Evolutionary conservation across 2,797 vertebrate species (phyloP), one percentile per base, ranked within the genome.

Genomic region (Epinephelus awoara): DNA sequence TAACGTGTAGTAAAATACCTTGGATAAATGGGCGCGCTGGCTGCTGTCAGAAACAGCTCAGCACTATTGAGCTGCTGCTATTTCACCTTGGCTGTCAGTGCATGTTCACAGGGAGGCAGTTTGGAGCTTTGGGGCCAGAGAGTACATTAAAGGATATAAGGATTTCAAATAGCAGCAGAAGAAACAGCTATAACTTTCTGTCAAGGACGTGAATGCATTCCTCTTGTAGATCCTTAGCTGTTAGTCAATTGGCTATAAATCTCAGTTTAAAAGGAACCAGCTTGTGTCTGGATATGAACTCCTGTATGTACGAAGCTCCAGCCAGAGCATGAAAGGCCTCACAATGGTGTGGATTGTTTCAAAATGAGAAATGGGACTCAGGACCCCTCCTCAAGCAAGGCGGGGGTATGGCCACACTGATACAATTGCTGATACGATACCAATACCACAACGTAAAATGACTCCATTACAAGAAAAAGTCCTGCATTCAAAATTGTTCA

Each of bases 191-290:
- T 75, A 27, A 84, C 61, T 40, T 66, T 64, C 29, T 44, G 65
- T 83, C 72, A 80, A 89, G 79, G 73, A 84, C 47, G 54, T 44
- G 64, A 58, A 76, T 63, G 12, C 7, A 27, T 77, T 84, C 70
- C 56, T 77, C 64, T 88, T 85, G 71, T 65, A 59, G 70, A 79
- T 84, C 75, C 52, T 61, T 75, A 77, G 77, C 69, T 89, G 82
- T 88, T 84, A 72, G 72, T 75, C 65, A 75, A 29, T 52, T 29
- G 55, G 46, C 66, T 71, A 55, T 86, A 87, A 92, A 89, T 87
- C 68, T 80, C 17, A 27, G 61, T 83, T 87, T 91, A 85, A 92
- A 83, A 87, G 63, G 55, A 88, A 91, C 62, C 89, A 91, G 67
- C 82, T 74, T 86, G 77, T 38, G 47, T 83, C 58, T 80, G 77